Conservation (phyloP, 2,797 vertebrate genomes). For the Peromyscus nudipes region DNA sequence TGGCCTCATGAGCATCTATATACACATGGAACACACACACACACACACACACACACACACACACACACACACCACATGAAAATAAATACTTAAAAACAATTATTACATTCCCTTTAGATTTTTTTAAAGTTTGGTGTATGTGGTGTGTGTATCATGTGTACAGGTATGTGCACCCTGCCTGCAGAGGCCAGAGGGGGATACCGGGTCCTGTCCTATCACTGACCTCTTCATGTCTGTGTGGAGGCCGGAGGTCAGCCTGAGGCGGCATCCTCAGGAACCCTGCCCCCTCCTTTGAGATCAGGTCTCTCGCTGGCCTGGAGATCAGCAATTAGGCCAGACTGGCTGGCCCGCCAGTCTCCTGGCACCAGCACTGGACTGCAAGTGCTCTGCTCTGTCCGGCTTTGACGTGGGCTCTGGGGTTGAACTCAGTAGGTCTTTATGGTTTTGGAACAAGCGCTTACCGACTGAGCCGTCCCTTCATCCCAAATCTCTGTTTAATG, state of each 20-base stretch:
- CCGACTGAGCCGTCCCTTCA: background rate
- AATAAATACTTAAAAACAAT: background rate
- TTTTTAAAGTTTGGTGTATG: background rate
- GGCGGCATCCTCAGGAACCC: background rate
- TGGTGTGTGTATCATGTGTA: background rate
- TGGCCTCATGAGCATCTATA: background rate
- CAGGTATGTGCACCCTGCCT: background rate
- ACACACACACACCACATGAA: background rate
- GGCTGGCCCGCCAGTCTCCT: background rate
- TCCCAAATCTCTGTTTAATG: background rate
- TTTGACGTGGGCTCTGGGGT: background rate
- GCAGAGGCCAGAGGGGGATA: background rate
- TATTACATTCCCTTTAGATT: background rate
- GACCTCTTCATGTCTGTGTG: background rate
- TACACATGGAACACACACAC: too few species aligned
- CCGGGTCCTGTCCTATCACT: background rate
- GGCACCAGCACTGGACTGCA: background rate
- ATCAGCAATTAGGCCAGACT: too few species aligned
- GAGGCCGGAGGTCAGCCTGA: background rate
- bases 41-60: too few species aligned
- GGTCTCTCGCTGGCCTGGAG: background rate
- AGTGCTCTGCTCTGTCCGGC: too few species aligned
- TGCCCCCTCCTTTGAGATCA: background rate
- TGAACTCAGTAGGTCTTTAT: background rate
- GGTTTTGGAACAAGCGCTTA: background rate